Conservation (phyloP, 2,113 vertebrate species). For the Tringa solitaria region DNA sequence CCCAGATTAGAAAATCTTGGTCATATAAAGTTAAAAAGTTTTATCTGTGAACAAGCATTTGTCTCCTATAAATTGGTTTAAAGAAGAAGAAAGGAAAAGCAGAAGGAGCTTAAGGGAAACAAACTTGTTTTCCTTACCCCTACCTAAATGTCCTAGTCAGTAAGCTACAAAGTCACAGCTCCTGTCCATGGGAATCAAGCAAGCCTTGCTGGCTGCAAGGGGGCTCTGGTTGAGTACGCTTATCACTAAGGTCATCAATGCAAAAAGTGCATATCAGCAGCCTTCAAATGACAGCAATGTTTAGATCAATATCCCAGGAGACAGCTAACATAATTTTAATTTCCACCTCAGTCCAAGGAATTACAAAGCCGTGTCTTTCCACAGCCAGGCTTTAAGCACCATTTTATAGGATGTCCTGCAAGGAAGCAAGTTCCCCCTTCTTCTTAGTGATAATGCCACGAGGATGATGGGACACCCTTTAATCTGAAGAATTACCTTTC, state of each 20-base stretch:
- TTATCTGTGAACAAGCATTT: rapidly evolving
- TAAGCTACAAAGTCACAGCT: background rate
- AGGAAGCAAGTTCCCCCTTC: background rate
- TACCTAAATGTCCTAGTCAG: background rate
- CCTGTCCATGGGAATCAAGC: background rate
- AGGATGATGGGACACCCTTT: background rate
- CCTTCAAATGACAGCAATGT: background rate
- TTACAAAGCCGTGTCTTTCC: background rate
- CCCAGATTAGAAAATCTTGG: background rate
- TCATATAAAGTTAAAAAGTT: background rate
- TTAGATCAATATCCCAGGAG: constrained; percentile 32
- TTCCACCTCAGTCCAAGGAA: constrained; percentile 11
- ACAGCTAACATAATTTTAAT: constrained; percentile 19
- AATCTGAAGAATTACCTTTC: background rate
- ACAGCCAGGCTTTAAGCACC: background rate
- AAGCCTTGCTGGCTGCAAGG: background rate
- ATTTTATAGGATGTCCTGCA: background rate
- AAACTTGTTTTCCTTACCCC: background rate
- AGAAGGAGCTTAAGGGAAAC: background rate
- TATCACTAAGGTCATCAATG: background rate
- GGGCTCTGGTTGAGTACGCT: background rate
- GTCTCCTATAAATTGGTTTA: background rate
- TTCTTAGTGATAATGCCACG: background rate
- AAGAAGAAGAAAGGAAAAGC: background rate
- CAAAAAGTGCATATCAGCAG: constrained; percentile 29